Conservation (phyloP, 2,113 vertebrate genomes). For the Vidua chalybeata region DNA sequence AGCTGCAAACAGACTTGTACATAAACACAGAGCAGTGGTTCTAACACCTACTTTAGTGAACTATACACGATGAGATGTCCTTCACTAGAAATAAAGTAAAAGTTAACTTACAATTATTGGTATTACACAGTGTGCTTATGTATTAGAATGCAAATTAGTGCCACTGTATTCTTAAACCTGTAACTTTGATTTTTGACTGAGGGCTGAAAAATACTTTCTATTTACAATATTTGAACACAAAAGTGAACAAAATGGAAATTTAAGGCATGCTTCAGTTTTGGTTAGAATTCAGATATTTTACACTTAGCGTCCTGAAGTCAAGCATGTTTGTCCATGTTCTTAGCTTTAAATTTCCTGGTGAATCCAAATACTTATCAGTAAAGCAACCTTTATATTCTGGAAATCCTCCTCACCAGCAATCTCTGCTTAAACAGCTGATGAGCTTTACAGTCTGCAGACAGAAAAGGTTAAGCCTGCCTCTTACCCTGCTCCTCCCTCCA, state of each 20-base stretch:
- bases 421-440: constrained; percentile 46
- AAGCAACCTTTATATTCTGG: constrained; percentile 11
- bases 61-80: constrained; percentile 17
- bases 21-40: not conserved
- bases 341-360: constrained; percentile 1
- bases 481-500: not conserved
- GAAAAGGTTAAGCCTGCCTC: constrained; percentile 17
- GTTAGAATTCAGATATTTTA: not conserved
- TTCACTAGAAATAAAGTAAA: constrained; percentile 48
- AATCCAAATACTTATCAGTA: constrained; percentile 7
- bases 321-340: not conserved
- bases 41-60: constrained; percentile 42
- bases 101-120: constrained; percentile 14
- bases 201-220: not conserved
- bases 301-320: not conserved
- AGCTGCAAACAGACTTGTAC: constrained; percentile 7
- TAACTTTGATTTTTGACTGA: not conserved
- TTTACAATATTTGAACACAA: not conserved
- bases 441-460: not conserved
- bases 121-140: not conserved
- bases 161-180: not conserved
- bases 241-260: not conserved
- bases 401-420: constrained; percentile 25
- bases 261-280: not conserved
- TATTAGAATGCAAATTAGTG: not conserved